These are phyloP conservation scores for Cotesia congregata DNA, from an alignment of 2,888 invertebrate genomes.

Conservation along the genomic window DNA sequence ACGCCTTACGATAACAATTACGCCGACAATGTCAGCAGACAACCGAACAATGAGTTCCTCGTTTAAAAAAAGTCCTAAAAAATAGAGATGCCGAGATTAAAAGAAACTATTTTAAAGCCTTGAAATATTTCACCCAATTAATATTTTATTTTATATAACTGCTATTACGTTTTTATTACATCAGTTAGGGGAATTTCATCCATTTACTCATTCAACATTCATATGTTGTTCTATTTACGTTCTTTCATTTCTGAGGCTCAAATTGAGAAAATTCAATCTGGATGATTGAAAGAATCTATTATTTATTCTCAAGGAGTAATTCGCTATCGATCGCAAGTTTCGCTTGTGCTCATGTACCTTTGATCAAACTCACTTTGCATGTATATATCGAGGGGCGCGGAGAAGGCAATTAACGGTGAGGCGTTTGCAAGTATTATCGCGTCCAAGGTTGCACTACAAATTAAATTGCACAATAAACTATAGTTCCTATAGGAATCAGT, in stretches of 20 bases:
- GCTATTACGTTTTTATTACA: background rate
- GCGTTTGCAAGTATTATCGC: conserved; percentile 46
- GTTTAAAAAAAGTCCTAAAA: background rate
- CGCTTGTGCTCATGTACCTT: conserved; percentile 8
- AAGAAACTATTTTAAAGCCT: background rate
- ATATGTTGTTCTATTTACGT: no score
- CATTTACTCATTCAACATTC: background rate
- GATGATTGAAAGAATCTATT: background rate
- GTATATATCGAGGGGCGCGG: conserved; percentile 37
- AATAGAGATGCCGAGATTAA: background rate
- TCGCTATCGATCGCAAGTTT: conserved; percentile 19
- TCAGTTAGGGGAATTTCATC: background rate
- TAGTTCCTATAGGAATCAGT: conserved; percentile 62
- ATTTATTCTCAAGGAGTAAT: background rate
- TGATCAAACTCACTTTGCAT: conserved; percentile 2
- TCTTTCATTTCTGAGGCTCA: no score
- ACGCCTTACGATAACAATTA: conserved; percentile 10
- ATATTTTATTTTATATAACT: background rate
- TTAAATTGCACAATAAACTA: conserved; percentile 60
- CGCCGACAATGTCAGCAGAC: conserved; percentile 13
- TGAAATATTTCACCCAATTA: background rate
- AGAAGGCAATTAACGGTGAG: conserved; percentile 55
- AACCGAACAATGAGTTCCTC: background rate
- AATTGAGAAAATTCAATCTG: background rate
- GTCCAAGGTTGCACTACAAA: conserved; percentile 59